Base-by-base conservation (phyloP, 2,113 vertebrate species). In the Phaethornis superciliosus region DNA sequence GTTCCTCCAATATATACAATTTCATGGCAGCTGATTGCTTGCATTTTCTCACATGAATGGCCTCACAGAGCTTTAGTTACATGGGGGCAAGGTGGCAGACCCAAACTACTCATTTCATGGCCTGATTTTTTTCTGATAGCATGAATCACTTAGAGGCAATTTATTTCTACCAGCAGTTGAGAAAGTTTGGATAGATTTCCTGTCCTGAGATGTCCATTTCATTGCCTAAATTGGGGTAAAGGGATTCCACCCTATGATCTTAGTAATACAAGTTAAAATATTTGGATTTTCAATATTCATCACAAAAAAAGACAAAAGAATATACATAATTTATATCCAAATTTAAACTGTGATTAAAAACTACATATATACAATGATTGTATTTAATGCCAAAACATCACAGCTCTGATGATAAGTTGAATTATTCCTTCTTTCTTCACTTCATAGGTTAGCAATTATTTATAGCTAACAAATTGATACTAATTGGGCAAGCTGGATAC, bases 351-450 rank as follows among this genome's bases (percentile, higher is more conserved):
- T 26, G 60, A 33, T 12, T 72, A 35, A 80, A 82, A 71, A 24
- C 26, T 37, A 40, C 0, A 0, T 17, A 30, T 17, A 6, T 32
- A 30, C 22, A 44, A 6, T 44, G 65, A 62, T 4, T 44, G 55
- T 28, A 20, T 22, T 19, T 33, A 42, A 59, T 12, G 27, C 2
- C 2, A 74, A 88, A 69, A 62, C 12, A 47, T 47, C 30, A 60
- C 44, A 59, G 7, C 64, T 20, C 3, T 65, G 19, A 77, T 40
- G 51, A 83, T 60, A 32, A 3, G 6, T 49, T 44, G 10, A 32
- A 83, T 81, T 77, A 54, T 77, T 86, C 55, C 35, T 52, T 77
- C 87, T 58, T 90, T 83, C 55, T 83, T 77, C 51, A 52, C 51
- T 81, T 84, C 26, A 47, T 5, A 30, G 26, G 52, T 63, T 27